Evolutionary conservation across 2,888 invertebrate species (phyloP), one percentile per base, ranked within the genome.

Genomic region (Acrobasis suavella): DNA sequence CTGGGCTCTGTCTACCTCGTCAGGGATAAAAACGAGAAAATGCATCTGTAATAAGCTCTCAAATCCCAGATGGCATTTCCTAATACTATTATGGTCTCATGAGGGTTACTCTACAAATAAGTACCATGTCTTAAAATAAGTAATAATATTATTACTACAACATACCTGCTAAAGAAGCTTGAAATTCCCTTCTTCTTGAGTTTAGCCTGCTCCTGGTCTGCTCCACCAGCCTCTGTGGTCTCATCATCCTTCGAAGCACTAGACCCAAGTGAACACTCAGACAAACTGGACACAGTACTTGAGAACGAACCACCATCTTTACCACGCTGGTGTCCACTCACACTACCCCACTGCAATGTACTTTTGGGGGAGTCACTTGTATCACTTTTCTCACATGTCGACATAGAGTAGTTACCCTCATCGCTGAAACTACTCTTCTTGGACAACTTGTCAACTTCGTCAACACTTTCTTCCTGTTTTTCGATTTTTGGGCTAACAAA

Each of bases 261-360:
- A 69, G 95, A 95, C 6, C 95, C 95, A 2, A 95, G 91, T 1
- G 95, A 95, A 62, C 94, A 94, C 82, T 95, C 95, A n/a, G 95
- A 95, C 42, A 95, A 84, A 78, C 95, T 95, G 9, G 95, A 95
- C 62, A 95, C 93, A 17, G 95, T 95, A 74, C 95, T 96, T 2
- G 95, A 95, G 80, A 94, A 94, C 0, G 94, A 94, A 2, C 94
- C 94, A 58, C 94, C 93, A 78, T 94, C 94, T 64, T 93, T 93
- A 9, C 93, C 93, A 17, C 94, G 79, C 64, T 91, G 87, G 68
- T 94, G 93, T 3, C 93, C 92, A 72, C 77, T 84, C 61, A 91
- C 88, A 80, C 87, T 88, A 2, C 88, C 90, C 90, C 93, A 91
- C 62, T 91, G 89, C 32, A 93, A 74, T 50, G 92, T 92, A 76